Percentiles rank a stretch among this genome's conserved stretches.
phyloP scores from a whole-genome alignment of 2,797 vertebrate genomes.

The Huso huso region DNA sequence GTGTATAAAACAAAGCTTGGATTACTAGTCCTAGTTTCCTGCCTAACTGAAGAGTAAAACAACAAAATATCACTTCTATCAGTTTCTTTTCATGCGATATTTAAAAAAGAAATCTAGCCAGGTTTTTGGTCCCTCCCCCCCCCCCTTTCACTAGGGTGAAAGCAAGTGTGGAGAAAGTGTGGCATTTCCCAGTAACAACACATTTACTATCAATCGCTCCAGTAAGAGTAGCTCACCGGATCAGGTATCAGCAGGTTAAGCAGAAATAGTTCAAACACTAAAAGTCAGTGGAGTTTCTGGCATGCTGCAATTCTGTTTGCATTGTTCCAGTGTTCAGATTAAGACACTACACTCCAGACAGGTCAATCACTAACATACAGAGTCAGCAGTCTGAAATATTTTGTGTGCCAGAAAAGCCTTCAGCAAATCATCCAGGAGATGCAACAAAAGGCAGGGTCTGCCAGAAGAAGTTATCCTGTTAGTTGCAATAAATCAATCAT shows the following conservation, averaged over 20 bases:
- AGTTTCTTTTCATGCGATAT: too few species aligned
- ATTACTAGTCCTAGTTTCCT: too few species aligned
- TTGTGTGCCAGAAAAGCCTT: constrained; percentile 8
- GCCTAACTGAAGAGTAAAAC: too few species aligned
- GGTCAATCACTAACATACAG: constrained; percentile 17
- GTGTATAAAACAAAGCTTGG: too few species aligned
- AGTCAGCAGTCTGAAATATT: constrained; percentile 6
- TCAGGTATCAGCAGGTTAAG: constrained; percentile 13
- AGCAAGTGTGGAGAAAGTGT: constrained; percentile 48
- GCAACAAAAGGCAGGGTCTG: neutral
- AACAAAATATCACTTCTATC: too few species aligned
- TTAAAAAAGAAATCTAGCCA: too few species aligned
- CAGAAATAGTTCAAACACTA: constrained; percentile 38
- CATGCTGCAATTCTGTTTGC: constrained; percentile 11
- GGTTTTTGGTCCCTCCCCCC: constrained; percentile 30
- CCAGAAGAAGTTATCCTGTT: constrained; percentile 14
- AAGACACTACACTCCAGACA: constrained; percentile 24
- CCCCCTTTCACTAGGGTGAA: constrained; percentile 35
- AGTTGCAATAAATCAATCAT: constrained; percentile 20
- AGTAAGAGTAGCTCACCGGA: constrained; percentile 6
- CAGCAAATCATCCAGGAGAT: constrained; percentile 12
- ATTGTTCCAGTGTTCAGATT: constrained; percentile 20
- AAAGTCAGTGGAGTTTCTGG: neutral
- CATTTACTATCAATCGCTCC: neutral
- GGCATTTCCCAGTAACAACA: neutral